Percentiles rank a stretch among this genome's conserved stretches.
Conservation (phyloP, 2,888 invertebrate genomes). For the Prenolepis imparis region DNA sequence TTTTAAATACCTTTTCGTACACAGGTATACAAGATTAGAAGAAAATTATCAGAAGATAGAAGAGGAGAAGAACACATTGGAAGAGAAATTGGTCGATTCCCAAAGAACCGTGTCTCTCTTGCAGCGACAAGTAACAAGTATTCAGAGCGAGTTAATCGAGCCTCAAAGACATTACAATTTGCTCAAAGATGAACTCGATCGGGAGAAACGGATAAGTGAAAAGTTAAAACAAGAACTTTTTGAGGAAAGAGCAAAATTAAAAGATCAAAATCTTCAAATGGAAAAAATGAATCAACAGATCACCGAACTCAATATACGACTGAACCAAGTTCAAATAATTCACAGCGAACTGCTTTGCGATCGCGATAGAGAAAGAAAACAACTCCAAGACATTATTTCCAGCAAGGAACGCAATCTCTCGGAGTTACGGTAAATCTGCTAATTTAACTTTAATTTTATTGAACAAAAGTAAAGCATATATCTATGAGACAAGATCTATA, state of each 20-base stretch:
- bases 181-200: not conserved
- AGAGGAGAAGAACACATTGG: not conserved
- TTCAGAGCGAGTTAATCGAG: not conserved
- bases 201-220: not conserved
- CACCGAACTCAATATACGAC: not conserved
- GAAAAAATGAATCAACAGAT: not conserved
- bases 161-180: not conserved
- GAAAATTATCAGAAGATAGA: not conserved
- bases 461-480: not conserved
- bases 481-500: too few species aligned
- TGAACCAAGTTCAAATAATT: not conserved
- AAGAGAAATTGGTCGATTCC: not conserved
- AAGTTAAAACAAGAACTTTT: slow-evolving; percentile 78
- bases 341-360: not conserved
- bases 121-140: not conserved
- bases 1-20: not conserved
- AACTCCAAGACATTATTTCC: not conserved
- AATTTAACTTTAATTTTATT: not conserved
- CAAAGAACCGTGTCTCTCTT: not conserved
- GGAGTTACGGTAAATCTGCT: not conserved
- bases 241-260: slow-evolving; percentile 76
- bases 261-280: slow-evolving; percentile 78
- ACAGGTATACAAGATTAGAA: not conserved
- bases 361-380: not conserved
- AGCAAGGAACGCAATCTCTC: not conserved